Evolutionary conservation across 92 coral and sea anemone species (phyloP).

Genomic region (Paragorgia papillata): DNA sequence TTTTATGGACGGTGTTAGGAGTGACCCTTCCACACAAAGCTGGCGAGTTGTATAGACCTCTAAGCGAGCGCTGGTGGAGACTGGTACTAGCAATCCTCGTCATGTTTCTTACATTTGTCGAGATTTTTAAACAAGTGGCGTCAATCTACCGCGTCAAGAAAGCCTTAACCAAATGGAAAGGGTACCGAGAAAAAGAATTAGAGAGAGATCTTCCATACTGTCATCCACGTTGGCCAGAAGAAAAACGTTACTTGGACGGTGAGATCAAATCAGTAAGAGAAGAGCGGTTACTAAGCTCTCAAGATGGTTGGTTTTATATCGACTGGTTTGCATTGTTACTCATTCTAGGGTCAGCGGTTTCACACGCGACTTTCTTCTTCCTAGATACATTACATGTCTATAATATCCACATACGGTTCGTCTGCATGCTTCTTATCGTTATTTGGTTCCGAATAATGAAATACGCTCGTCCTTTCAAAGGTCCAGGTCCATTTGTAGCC

Average conservation of each 20-base stretch:
- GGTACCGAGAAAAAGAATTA: slow-evolving; percentile 74
- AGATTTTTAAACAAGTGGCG: slow-evolving; percentile 75
- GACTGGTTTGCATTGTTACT: slow-evolving; percentile 87
- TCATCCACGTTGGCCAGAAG: slow-evolving; percentile 99
- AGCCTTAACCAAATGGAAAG: slow-evolving; percentile 87
- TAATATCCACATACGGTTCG: slow-evolving; percentile 30
- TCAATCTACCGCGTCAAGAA: slow-evolving; percentile 82
- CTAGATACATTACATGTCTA: slow-evolving; percentile 37
- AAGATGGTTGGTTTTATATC: slow-evolving; percentile 88
- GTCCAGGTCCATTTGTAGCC: slow-evolving; percentile 72
- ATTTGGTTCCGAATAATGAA: slow-evolving; percentile 72
- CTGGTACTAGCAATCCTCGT: slow-evolving; percentile 66
- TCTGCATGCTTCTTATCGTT: slow-evolving; percentile 57
- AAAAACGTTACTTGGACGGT: slow-evolving; percentile 85
- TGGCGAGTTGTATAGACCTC: slow-evolving; percentile 50
- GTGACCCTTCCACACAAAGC: slow-evolving; percentile 56
- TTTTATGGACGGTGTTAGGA: slow-evolving; percentile 63
- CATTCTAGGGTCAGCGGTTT: slow-evolving; percentile 67
- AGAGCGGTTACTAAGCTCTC: slow-evolving; percentile 77
- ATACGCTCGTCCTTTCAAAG: slow-evolving; percentile 69
- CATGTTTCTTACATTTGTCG: slow-evolving; percentile 71
- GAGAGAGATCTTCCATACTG: slow-evolving; percentile 82
- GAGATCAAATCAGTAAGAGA: slow-evolving; percentile 77
- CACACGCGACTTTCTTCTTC: slow-evolving; percentile 70
- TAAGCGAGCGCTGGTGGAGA: slow-evolving; percentile 64